Conservation (phyloP, 30 jellyfish, hydroid and myxozoan genomes). For the Calvadosia cruxmelitensis region DNA sequence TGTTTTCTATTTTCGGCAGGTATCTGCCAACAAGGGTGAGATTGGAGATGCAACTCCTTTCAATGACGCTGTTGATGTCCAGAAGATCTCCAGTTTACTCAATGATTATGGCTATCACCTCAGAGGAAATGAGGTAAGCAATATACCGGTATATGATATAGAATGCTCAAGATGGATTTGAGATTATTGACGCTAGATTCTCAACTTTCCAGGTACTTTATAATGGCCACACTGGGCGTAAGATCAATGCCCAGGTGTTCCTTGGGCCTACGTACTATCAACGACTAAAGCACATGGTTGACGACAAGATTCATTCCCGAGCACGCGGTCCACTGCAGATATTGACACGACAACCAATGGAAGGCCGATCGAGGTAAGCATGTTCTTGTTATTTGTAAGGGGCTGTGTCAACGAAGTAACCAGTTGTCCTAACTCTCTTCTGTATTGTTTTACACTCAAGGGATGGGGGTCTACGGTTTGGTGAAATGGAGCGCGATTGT, state of each 20-base stretch:
- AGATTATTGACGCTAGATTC: not conserved
- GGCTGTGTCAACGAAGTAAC: no score
- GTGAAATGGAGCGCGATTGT: constrained; percentile 99
- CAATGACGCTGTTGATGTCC: constrained; percentile 98
- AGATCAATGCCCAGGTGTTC: constrained; percentile 86
- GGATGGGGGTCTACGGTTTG: constrained; percentile 99
- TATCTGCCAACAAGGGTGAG: constrained; percentile 99
- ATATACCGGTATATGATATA: no score
- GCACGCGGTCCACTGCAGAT: constrained; percentile 99
- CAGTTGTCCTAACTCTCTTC: no score
- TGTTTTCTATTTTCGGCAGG: constrained; percentile 29
- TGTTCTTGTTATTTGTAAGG: no score
- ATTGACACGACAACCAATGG: constrained; percentile 99
- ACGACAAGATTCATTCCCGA: constrained; percentile 97
- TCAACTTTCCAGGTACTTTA: constrained; percentile 61
- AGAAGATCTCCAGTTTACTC: constrained; percentile 71
- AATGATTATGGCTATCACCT: constrained; percentile 93
- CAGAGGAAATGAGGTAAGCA: constrained; percentile 96
- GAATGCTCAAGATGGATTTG: not conserved
- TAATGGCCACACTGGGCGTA: constrained; percentile 98
- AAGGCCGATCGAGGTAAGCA: constrained; percentile 94
- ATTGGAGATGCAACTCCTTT: constrained; percentile 99
- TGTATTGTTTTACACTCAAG: constrained; percentile 20
- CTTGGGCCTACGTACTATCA: constrained; percentile 99
- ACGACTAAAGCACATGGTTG: constrained; percentile 99